phyloP scores from a whole-genome alignment of 2,888 invertebrate genomes.

The Drosophila gaucha region DNA sequence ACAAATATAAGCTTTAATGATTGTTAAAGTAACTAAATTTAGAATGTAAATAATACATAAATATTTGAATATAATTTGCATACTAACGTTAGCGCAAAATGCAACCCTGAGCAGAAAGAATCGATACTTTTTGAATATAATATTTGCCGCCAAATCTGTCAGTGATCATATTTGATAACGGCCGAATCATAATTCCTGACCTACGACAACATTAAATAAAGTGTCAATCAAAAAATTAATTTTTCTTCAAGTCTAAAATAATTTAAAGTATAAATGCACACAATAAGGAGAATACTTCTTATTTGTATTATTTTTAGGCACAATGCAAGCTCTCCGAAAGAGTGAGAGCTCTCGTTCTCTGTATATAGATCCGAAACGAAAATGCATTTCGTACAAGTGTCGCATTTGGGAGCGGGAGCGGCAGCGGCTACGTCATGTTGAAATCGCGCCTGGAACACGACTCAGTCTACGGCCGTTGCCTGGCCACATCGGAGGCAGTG shows the following conservation, averaged over 20 bases:
- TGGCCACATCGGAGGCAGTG: constrained; percentile 88
- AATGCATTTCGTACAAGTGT: constrained; percentile 25
- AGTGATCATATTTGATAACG: not conserved
- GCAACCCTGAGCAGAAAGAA: not conserved
- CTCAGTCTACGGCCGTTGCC: constrained; percentile 89
- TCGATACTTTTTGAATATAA: constrained; percentile 20
- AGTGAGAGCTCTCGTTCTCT: constrained; percentile 14
- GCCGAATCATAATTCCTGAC: not conserved
- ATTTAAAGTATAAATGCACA: not conserved
- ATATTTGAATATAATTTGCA: not conserved
- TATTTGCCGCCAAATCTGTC: not conserved
- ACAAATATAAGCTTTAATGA: not conserved
- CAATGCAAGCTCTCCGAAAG: constrained; percentile 11
- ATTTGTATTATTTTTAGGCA: constrained; percentile 33
- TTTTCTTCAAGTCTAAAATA: not conserved
- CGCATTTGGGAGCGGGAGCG: constrained; percentile 30
- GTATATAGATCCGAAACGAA: constrained; percentile 9
- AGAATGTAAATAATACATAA: too few species aligned
- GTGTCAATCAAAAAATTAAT: too few species aligned
- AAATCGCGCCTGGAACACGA: constrained; percentile 84
- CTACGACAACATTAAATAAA: not conserved
- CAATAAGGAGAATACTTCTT: not conserved
- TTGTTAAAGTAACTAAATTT: too few species aligned
- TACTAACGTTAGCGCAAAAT: not conserved
- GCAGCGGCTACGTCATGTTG: constrained; percentile 68